A percentile compares a stretch with the other conserved stretches of the same genome.
Evolutionary conservation across 2,888 invertebrate genomes (phyloP).

Genomic region (Drosophila aldrichi): DNA sequence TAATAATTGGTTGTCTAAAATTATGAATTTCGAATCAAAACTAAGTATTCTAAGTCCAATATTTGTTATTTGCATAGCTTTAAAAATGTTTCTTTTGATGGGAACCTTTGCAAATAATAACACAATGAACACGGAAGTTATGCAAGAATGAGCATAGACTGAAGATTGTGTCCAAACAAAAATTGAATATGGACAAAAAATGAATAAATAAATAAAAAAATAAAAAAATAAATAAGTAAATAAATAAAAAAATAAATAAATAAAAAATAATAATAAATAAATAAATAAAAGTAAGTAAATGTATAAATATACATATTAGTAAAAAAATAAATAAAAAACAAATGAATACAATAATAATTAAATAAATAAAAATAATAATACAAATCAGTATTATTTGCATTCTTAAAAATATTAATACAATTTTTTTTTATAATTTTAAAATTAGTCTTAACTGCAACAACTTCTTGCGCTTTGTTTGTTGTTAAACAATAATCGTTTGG

Average conservation of each 20-base stretch:
- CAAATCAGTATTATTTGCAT: neutral
- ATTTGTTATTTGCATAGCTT: constrained; percentile 6
- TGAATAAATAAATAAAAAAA: too few species aligned
- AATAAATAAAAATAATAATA: too few species aligned
- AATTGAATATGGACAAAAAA: too few species aligned
- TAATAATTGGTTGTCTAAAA: neutral
- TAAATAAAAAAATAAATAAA: too few species aligned
- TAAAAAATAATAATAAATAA: too few species aligned
- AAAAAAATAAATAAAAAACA: too few species aligned
- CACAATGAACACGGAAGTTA: constrained; percentile 12
- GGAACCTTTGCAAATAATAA: neutral
- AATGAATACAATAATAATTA: too few species aligned
- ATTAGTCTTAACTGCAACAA: constrained; percentile 3
- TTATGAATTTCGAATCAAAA: neutral
- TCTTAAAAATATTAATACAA: neutral
- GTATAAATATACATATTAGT: too few species aligned
- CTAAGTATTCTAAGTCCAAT: neutral
- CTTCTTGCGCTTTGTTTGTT: constrained; percentile 3
- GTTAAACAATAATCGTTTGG: constrained; percentile 14
- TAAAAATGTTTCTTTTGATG: neutral
- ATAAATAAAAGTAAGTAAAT: too few species aligned
- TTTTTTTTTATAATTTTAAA: neutral
- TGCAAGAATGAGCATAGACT: constrained; percentile 4
- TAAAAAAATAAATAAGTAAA: too few species aligned
- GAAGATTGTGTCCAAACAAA: neutral